Percentiles rank a stretch among this genome's conserved stretches.
phyloP scores from a whole-genome alignment of 2,113 vertebrate species.

The Diglossa brunneiventris region DNA sequence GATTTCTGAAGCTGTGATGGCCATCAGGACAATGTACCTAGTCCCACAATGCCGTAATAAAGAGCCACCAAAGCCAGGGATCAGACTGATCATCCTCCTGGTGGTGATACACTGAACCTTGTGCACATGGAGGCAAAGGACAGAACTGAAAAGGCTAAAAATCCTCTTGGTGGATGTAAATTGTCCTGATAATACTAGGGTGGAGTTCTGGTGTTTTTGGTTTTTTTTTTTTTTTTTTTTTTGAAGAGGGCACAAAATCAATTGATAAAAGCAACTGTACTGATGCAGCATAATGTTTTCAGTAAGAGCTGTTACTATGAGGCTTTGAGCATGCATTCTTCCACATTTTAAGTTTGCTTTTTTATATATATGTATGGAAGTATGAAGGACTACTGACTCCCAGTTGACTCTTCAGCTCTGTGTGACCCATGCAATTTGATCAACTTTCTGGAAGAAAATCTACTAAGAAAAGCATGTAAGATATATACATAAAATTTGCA shows the following conservation, averaged over 20 bases:
- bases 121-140: not conserved
- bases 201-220: too few species aligned
- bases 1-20: not conserved
- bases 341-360: not conserved
- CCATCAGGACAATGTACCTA: not conserved
- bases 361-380: not conserved
- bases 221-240: not conserved
- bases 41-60: not conserved
- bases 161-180: not conserved
- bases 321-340: not conserved
- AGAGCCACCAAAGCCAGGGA: not conserved
- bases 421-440: not conserved
- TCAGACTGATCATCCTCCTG: not conserved
- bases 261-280: not conserved
- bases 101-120: accelerated
- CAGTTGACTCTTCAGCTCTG: not conserved
- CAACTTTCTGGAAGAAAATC: not conserved
- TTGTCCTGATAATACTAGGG: not conserved
- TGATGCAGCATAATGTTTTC: not conserved
- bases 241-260: not conserved
- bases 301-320: not conserved
- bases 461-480: not conserved
- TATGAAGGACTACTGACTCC: not conserved
- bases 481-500: not conserved
- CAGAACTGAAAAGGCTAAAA: not conserved